Conservation (phyloP, 2,888 invertebrate species). For the Trisateles emortualis region DNA sequence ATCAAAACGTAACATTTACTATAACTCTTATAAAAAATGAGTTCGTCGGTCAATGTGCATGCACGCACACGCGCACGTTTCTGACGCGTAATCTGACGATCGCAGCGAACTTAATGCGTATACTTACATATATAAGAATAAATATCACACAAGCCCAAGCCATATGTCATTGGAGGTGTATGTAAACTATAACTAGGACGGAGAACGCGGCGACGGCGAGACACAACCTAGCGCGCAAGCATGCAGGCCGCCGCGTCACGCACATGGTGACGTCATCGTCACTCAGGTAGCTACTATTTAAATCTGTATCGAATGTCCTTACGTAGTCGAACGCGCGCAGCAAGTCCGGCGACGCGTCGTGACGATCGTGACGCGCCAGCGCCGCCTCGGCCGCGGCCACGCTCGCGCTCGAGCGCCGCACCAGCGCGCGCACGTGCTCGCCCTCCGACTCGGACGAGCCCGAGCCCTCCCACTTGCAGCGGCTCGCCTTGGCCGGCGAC, state of each 20-base stretch:
- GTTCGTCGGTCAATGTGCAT: constrained; percentile 42
- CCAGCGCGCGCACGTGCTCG: constrained; percentile 86
- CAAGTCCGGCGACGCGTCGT: constrained; percentile 79
- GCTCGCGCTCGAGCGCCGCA: constrained; percentile 88
- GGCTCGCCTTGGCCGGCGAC: constrained; percentile 72
- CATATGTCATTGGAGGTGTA: constrained; percentile 81
- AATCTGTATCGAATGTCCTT: constrained; percentile 82
- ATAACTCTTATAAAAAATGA: constrained; percentile 41
- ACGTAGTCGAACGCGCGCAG: constrained; percentile 83
- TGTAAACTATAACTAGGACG: constrained; percentile 81
- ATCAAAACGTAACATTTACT: constrained; percentile 43
- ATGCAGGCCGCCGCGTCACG: constrained; percentile 65
- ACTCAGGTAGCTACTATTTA: constrained; percentile 68
- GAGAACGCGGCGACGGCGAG: constrained; percentile 83
- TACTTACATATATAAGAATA: constrained; percentile 77
- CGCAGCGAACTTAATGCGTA: constrained; percentile 70
- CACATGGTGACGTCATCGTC: constrained; percentile 59
- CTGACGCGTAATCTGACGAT: constrained; percentile 67
- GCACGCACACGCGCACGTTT: constrained; percentile 31
- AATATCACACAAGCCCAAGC: constrained; percentile 81
- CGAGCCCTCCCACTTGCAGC: constrained; percentile 68
- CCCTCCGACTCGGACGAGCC: constrained; percentile 88
- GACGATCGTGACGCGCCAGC: constrained; percentile 82
- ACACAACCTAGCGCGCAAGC: constrained; percentile 76
- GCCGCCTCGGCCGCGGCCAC: constrained; percentile 87